Conservation (phyloP, 2,113 vertebrate genomes). For the Rhinopithecus roxellana region DNA sequence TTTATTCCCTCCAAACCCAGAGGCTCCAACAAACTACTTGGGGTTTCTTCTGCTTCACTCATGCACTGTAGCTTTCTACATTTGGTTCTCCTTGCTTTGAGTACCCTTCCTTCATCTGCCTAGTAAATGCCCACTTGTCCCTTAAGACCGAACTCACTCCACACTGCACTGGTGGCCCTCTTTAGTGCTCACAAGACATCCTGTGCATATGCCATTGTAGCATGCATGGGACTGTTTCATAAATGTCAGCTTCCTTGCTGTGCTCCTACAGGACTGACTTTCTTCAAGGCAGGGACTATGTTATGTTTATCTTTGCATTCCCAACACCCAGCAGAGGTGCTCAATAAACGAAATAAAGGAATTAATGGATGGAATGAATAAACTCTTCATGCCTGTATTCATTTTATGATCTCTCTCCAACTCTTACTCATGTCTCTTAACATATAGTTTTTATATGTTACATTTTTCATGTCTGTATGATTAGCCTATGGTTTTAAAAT, state of each 20-base stretch:
- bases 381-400: neutral
- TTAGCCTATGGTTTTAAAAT: neutral
- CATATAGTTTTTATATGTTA: neutral
- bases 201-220: neutral
- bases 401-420: neutral
- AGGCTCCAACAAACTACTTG: neutral
- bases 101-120: neutral
- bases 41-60: neutral
- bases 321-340: neutral
- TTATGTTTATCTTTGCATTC: conserved; percentile 10
- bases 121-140: neutral
- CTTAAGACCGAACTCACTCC: neutral
- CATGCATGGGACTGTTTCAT: neutral
- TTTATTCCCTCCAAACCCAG: neutral
- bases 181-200: neutral
- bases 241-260: neutral
- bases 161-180: neutral
- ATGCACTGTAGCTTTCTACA: neutral
- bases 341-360: conserved; percentile 21
- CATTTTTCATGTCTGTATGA: neutral
- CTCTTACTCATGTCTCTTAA: neutral
- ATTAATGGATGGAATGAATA: neutral
- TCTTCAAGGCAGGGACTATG: neutral
- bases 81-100: neutral
- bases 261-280: neutral